Percentiles rank a stretch among this genome's conserved stretches.
Evolutionary conservation across 1,140 invertebrate species (phyloP).

Genomic region (Platorchestia sp.): DNA sequence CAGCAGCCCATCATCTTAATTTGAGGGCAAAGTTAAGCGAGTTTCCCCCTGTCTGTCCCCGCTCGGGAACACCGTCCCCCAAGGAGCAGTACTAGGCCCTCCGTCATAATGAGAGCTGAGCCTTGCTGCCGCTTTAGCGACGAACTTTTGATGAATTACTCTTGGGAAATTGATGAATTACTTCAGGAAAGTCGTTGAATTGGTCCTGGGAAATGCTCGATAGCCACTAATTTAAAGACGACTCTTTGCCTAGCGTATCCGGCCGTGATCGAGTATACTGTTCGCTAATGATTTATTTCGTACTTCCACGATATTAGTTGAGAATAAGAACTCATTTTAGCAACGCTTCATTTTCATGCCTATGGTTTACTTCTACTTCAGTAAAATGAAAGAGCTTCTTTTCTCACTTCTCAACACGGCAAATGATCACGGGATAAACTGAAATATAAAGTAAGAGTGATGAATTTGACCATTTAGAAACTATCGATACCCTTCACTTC

Average conservation of each 20-base stretch:
- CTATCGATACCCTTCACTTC: too few relatives aligned
- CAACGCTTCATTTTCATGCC: too few relatives aligned
- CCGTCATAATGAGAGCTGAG: slow-evolving; percentile 40
- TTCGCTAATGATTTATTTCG: background rate
- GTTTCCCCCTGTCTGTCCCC: background rate
- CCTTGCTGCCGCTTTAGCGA: background rate
- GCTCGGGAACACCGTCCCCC: background rate
- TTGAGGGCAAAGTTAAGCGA: slow-evolving; percentile 32
- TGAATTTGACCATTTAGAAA: background rate
- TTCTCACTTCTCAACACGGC: too few relatives aligned
- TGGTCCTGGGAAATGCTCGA: slow-evolving; percentile 21
- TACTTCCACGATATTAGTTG: background rate
- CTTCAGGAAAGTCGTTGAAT: background rate
- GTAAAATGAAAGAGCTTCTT: too few relatives aligned
- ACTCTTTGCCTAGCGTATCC: background rate
- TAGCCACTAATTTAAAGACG: background rate
- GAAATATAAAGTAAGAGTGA: background rate
- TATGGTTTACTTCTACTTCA: too few relatives aligned
- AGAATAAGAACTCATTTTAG: background rate
- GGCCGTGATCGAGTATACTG: background rate
- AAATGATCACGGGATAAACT: too few relatives aligned
- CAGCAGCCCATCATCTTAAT: slow-evolving; percentile 42
- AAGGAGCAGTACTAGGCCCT: background rate
- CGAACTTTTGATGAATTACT: slow-evolving; percentile 51
- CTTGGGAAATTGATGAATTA: slow-evolving; percentile 45